phyloP scores from a whole-genome alignment of 2,113 vertebrate species.

The Apeltes quadracus region DNA sequence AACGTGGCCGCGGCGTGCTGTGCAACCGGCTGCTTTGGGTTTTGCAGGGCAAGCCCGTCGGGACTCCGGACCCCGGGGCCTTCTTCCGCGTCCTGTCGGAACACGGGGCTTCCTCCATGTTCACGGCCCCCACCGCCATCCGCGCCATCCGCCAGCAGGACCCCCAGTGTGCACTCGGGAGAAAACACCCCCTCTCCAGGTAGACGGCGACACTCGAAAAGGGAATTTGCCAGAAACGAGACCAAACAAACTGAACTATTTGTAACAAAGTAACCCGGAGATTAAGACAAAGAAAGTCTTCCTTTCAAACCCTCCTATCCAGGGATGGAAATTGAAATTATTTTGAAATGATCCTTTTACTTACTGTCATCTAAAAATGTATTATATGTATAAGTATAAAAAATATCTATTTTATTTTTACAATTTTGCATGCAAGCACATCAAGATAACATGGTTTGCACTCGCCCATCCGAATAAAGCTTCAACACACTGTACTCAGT shows the following conservation, averaged over 20 bases:
- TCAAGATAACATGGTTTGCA: neutral
- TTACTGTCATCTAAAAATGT: neutral
- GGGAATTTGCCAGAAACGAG: neutral
- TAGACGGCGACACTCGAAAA: conserved; percentile 58
- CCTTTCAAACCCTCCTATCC: no score
- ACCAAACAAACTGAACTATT: neutral
- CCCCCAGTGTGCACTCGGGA: conserved; percentile 83
- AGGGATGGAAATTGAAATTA: neutral
- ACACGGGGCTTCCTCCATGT: conserved; percentile 87
- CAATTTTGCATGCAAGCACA: neutral
- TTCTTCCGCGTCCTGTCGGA: conserved; percentile 95
- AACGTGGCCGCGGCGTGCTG: neutral
- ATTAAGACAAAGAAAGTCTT: neutral
- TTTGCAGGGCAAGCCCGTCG: conserved; percentile 94
- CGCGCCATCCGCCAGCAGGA: conserved; percentile 97
- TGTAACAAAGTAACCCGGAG: neutral
- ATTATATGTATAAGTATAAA: no score
- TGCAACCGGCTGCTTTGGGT: no score
- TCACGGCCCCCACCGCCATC: conserved; percentile 95
- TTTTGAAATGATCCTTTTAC: neutral
- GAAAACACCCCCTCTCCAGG: conserved; percentile 86
- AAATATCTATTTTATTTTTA: no score
- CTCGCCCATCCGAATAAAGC: neutral
- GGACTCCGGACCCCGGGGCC: conserved; percentile 92
- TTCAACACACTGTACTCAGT: no score